Evolutionary conservation across 2,113 vertebrate species (phyloP), one percentile per base, ranked within the genome.

Genomic region (Trematocara nigrifrons): DNA sequence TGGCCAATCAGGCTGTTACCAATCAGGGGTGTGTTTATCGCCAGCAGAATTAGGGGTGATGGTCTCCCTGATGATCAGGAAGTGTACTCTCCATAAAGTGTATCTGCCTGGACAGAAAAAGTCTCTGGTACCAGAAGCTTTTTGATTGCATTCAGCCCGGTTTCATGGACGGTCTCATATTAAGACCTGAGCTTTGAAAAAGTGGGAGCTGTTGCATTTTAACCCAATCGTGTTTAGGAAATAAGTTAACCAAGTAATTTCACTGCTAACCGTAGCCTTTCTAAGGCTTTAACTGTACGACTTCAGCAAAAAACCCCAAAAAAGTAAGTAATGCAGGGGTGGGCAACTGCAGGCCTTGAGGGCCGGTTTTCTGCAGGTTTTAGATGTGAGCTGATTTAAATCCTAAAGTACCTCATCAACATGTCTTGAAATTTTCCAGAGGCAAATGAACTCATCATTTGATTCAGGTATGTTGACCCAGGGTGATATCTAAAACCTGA

Each of bases 301-400:
- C 18, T 69, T 66, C 33, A 66, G 18, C 10, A 66, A 38, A 66
- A 38, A 12, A 0, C 0, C 0, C 6, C 18, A 1, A 66, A 66
- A 66, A 66, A 66, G 33, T 66, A 40, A 20, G 18, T 40, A 35
- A 35, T 11, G 31, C 13, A 57, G 54, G 54, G 26, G 7, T 57
- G 26, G 26, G 26, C 13, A 57, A 57, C 26, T 57, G 13, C 26
- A 57, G 54, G 26, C 26, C 26, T 31, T 4, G 12, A 16, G 26
- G 26, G 26, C 54, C 1, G 0, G 54, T 57, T 15, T 57, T 7
- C 54, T 57, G 7, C 54, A 31, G 54, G 54, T 57, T 57, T 9
- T 57, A 57, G 26, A 57, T 57, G 54, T 57, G 13, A 57, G 56
- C 56, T 31, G 13, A 57, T 16, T 57, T 31, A 57, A 57, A 57